phyloP scores from a whole-genome alignment of 2,797 vertebrate genomes.

The Anolis apletophallus region DNA sequence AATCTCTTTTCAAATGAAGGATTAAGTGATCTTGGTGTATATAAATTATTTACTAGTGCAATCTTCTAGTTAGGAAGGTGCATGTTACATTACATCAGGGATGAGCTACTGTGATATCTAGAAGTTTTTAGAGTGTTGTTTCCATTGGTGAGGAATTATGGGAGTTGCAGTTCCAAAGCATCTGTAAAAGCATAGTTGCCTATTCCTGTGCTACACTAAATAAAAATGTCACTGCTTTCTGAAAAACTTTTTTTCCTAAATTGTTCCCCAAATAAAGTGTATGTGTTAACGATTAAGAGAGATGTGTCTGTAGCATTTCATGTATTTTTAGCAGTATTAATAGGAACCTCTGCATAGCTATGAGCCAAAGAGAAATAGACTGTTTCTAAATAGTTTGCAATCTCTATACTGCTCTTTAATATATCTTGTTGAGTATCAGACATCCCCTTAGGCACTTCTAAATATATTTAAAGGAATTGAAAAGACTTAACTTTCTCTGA shows the following conservation, averaged over 20 bases:
- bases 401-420: background rate
- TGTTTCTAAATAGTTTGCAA: background rate
- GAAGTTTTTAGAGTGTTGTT: background rate
- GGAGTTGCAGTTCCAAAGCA: background rate
- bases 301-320: background rate
- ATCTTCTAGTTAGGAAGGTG: background rate
- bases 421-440: background rate
- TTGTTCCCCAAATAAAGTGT: background rate
- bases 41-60: constrained; percentile 25
- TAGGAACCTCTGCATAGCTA: background rate
- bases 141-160: background rate
- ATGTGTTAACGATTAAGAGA: background rate
- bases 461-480: constrained; percentile 7
- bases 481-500: background rate
- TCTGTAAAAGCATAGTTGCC: background rate
- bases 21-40: constrained; percentile 1
- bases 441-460: background rate
- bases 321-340: background rate
- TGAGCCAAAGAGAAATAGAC: background rate
- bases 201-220: background rate
- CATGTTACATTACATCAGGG: constrained; percentile 1
- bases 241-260: background rate
- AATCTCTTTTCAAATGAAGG: constrained; percentile 16
- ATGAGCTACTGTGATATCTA: background rate
- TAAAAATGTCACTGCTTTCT: background rate